A percentile compares a stretch with the other conserved stretches of the same genome.
phyloP scores from a whole-genome alignment of 2,797 vertebrate genomes.

The Chloroceryle inda region DNA sequence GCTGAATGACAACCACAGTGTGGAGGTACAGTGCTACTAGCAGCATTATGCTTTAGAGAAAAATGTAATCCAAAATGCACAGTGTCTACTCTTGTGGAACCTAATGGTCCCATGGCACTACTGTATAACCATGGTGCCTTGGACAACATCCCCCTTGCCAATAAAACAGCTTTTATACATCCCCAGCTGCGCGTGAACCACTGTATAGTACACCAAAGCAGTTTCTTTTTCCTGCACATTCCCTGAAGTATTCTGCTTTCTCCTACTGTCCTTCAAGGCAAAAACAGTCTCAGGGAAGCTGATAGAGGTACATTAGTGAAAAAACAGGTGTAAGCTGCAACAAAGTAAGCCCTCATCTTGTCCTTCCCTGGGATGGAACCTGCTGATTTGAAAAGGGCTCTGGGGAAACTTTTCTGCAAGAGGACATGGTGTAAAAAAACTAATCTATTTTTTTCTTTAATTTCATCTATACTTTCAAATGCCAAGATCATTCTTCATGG shows the following conservation, averaged over 20 bases:
- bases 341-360: background rate
- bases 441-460: background rate
- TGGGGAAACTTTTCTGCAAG: background rate
- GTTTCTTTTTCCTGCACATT: background rate
- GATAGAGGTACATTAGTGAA: background rate
- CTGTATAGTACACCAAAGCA: slow-evolving; percentile 15
- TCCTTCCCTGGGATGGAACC: background rate
- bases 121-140: background rate
- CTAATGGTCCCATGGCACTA: background rate
- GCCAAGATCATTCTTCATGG: background rate
- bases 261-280: slow-evolving; percentile 20
- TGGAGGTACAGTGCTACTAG: background rate
- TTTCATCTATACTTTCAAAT: slow-evolving; percentile 21
- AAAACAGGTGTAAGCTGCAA: background rate
- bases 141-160: background rate
- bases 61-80: slow-evolving; percentile 12
- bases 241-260: slow-evolving; percentile 1
- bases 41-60: background rate
- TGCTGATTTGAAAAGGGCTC: slow-evolving; percentile 1
- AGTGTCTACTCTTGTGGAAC: slow-evolving; percentile 4
- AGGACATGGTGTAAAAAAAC: background rate
- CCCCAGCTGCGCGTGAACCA: background rate
- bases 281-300: background rate
- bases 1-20: background rate
- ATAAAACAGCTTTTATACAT: slow-evolving; percentile 5